Evolutionary conservation across 2,888 invertebrate genomes (phyloP).

Genomic region (Lycaena phlaeas): DNA sequence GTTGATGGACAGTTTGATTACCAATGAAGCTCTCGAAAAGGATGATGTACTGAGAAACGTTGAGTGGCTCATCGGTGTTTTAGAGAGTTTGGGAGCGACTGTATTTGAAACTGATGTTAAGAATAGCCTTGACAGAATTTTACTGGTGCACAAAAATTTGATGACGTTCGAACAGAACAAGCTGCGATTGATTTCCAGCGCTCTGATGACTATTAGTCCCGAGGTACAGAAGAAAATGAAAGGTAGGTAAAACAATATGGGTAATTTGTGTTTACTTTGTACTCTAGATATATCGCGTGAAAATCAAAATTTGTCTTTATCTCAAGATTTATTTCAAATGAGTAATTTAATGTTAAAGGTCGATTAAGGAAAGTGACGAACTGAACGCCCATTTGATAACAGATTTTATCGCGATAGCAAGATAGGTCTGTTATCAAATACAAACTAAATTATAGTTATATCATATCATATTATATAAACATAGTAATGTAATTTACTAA

Average conservation of each 20-base stretch:
- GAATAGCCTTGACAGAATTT: slow-evolving; percentile 66
- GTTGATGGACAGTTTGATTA: slow-evolving; percentile 65
- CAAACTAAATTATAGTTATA: no score
- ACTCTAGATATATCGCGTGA: no score
- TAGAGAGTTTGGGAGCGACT: slow-evolving; percentile 47
- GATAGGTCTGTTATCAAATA: no score
- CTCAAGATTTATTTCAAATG: no score
- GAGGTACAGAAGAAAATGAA: slow-evolving; percentile 65
- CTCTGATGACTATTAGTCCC: slow-evolving; percentile 45
- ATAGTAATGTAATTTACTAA: no score
- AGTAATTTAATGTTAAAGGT: no score
- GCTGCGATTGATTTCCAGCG: slow-evolving; percentile 48
- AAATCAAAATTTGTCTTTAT: no score
- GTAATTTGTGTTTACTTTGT: not conserved
- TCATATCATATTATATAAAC: no score
- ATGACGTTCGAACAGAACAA: slow-evolving; percentile 45
- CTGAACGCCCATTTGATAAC: no score
- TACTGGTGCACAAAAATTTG: slow-evolving; percentile 72
- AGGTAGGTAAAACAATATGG: slow-evolving; percentile 38
- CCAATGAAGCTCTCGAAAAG: slow-evolving; percentile 42
- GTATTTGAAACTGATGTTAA: slow-evolving; percentile 64
- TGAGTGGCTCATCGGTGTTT: slow-evolving; percentile 59
- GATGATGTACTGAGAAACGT: slow-evolving; percentile 66
- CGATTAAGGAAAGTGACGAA: no score
- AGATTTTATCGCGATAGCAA: no score